phyloP scores from a whole-genome alignment of 2,113 vertebrate genomes.

The Tapirus terrestris region DNA sequence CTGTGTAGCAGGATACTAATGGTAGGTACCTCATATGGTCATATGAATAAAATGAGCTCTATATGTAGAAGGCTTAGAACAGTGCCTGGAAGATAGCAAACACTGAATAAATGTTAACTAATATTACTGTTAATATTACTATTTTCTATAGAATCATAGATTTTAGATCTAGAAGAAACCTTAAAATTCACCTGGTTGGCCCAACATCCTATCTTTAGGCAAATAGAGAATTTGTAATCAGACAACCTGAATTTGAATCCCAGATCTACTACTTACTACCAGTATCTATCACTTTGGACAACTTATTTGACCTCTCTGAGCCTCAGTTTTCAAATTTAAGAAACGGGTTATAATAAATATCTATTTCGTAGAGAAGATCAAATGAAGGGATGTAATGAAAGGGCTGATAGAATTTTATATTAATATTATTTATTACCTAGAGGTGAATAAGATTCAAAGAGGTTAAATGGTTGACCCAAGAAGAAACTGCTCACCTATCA shows the following conservation, averaged over 20 bases:
- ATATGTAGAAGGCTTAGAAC: neutral
- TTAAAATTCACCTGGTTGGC: neutral
- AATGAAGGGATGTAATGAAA: neutral
- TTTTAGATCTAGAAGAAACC: neutral
- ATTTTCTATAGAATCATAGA: neutral
- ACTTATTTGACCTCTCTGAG: neutral
- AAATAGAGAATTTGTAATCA: neutral
- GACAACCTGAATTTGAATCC: neutral
- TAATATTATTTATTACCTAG: neutral
- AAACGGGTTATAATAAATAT: neutral
- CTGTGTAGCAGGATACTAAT: neutral
- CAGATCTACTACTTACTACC: neutral
- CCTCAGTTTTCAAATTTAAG: neutral
- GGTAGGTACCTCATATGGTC: neutral
- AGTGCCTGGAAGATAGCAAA: neutral
- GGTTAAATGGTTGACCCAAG: neutral
- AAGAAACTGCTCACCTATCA: neutral
- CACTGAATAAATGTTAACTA: neutral
- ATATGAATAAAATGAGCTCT: neutral
- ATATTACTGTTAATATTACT: neutral
- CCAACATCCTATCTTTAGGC: neutral
- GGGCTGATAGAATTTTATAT: neutral
- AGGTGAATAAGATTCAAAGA: neutral
- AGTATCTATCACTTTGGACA: neutral
- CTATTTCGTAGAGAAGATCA: neutral